Evolutionary conservation across 2,113 vertebrate species (phyloP), one percentile per base, ranked within the genome.

Genomic region (Mesembrinibis cayennensis): DNA sequence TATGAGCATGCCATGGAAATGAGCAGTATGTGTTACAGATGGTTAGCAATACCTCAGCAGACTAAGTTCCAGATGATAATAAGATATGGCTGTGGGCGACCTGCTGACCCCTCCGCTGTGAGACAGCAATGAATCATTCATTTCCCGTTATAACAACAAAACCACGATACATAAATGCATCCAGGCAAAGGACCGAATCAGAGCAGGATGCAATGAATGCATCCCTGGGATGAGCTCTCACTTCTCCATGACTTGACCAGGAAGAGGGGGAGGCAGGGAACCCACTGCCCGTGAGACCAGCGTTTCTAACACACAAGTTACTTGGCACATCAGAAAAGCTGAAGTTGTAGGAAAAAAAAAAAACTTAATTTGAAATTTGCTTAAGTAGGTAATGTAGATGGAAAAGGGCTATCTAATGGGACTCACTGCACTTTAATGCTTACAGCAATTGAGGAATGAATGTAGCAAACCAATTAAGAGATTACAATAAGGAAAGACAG

Each of bases 71-170:
- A 86, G 67, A 89, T 9, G 79, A 94, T 90, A 92, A 73, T 45
- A 93, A 94, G 94, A 93, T 87, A 76, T 13, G 77, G 84, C 58
- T 76, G 77, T 11, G 29, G 72, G 91, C 0, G 6, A 94, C 91
- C 83, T 3, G 18, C 56, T 77, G 93, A 95, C 95, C 94, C 61
- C 42, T 88, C 42, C 0, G 10, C 95, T 70, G 85, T 11, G 59
- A 91, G 92, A 66, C 8, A 70, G 88, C 79, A 71, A 93, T 85
- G 94, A 95, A 93, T 94, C 87, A 89, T 62, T 92, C 91, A 72
- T 70, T 19, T 79, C 53, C 69, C 4, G 0, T 47, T 77, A 20
- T 4, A 93, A 47, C 81, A 90, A 85, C 80, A 74, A 67, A 87
- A 59, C 47, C 69, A 87, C 67, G 58, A 32, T 11, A 66, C 52